phyloP scores from a whole-genome alignment of 2,113 vertebrate species.

The Neolamprologus tretocephalus region DNA sequence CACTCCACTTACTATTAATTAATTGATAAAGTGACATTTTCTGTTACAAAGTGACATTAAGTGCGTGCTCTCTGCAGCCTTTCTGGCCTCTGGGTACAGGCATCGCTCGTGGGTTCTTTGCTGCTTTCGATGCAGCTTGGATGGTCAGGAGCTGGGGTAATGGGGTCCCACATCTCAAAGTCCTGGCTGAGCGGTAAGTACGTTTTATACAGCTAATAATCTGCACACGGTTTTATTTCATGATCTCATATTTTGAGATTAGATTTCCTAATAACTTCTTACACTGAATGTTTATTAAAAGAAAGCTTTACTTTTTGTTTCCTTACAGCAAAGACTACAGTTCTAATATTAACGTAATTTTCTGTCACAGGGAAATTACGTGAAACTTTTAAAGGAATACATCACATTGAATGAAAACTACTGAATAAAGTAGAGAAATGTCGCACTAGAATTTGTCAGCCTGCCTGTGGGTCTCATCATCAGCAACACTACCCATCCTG shows the following conservation, averaged over 20 bases:
- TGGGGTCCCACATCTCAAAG: constrained; percentile 70
- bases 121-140: constrained; percentile 85
- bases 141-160: constrained; percentile 88
- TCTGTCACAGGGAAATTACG: fast-evolving
- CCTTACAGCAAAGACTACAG: background rate
- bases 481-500: background rate
- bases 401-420: background rate
- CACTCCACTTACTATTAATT: background rate
- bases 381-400: fast-evolving
- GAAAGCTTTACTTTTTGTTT: background rate
- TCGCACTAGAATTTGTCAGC: background rate
- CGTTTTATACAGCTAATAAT: background rate
- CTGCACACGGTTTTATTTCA: fast-evolving
- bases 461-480: background rate
- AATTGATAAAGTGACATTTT: background rate
- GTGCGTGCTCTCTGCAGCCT: constrained; percentile 67
- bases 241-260: fast-evolving
- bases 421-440: background rate
- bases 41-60: background rate
- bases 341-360: background rate
- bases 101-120: constrained; percentile 87
- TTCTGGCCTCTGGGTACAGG: constrained; percentile 96
- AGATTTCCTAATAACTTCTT: background rate
- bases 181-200: constrained; percentile 86
- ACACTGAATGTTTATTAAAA: background rate